Evolutionary conservation across 2,113 vertebrate genomes (phyloP).

Genomic region (Gambusia affinis): DNA sequence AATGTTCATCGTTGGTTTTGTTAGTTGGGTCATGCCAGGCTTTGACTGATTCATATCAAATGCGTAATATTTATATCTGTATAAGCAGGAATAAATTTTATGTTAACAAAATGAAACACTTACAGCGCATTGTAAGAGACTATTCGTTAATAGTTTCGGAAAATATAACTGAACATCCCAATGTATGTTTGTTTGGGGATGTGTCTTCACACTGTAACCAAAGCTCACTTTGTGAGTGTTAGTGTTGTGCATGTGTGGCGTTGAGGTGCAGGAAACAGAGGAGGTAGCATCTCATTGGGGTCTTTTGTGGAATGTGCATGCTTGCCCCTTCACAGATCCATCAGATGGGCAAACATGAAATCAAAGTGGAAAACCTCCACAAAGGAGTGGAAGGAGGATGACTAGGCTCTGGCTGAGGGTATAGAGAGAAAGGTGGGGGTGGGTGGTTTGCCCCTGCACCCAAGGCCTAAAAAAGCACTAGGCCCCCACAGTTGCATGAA

Average conservation of each 20-base stretch:
- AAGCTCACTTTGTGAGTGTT: not conserved
- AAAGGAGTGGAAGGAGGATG: conserved; percentile 77
- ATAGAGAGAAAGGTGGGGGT: conserved; percentile 16
- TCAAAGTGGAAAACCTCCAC: conserved; percentile 81
- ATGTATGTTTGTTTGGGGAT: conserved; percentile 14
- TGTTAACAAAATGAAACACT: conserved; percentile 55
- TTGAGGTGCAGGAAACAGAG: conserved; percentile 41
- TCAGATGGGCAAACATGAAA: conserved; percentile 80
- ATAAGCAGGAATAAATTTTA: conserved; percentile 46
- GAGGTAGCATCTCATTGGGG: conserved; percentile 53
- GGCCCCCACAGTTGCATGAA: conserved; percentile 67
- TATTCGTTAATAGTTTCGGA: conserved; percentile 22
- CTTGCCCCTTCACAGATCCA: conserved; percentile 52
- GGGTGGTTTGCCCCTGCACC: conserved; percentile 54
- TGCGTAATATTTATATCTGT: not conserved
- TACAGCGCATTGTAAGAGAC: conserved; percentile 68
- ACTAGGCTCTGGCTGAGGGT: conserved; percentile 61
- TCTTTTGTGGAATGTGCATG: conserved; percentile 65
- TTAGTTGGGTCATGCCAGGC: conserved; percentile 11
- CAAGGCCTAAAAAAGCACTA: conserved; percentile 62
- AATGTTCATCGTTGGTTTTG: conserved; percentile 24
- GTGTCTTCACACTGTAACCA: not conserved
- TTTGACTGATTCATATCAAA: conserved; percentile 7
- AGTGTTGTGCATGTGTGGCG: conserved; percentile 25
- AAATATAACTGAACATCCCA: not conserved